These are phyloP conservation scores for Thamnophis elegans DNA, from an alignment of 2,797 vertebrate species.

Conservation along the genomic window DNA sequence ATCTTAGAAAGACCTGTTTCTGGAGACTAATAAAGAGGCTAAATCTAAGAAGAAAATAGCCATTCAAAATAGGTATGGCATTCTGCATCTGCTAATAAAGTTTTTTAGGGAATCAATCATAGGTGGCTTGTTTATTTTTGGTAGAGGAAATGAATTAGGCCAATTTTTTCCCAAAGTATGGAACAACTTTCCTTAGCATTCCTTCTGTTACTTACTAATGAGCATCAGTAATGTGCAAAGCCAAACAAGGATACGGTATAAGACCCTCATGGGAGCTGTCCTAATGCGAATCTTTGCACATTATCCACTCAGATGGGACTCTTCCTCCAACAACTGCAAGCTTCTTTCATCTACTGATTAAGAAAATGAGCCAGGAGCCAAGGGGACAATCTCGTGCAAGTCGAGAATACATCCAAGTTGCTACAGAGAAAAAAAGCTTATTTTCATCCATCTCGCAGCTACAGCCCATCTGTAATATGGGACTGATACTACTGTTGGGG, in stretches of 20 bases:
- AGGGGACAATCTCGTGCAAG: not conserved
- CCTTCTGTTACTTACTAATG: not conserved
- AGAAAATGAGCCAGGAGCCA: not conserved
- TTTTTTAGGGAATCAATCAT: conserved; percentile 12
- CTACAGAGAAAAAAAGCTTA: not conserved
- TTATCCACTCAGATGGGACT: not conserved
- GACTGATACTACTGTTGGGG: not conserved
- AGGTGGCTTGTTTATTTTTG: not conserved
- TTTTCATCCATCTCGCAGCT: not conserved
- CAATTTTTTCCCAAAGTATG: not conserved
- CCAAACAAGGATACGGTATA: not conserved
- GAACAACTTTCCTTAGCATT: not conserved
- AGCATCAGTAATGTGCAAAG: not conserved
- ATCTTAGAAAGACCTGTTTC: not conserved
- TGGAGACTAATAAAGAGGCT: not conserved
- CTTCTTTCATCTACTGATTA: not conserved
- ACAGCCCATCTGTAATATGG: not conserved
- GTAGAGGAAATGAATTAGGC: not conserved
- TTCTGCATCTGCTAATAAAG: not conserved
- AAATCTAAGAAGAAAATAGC: not conserved
- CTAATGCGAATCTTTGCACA: not conserved
- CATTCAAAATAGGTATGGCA: not conserved
- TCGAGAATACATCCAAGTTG: not conserved
- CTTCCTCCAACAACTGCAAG: not conserved
- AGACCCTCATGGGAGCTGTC: not conserved